Base-by-base conservation (phyloP, 2,888 invertebrate genomes). In the Eupithecia tripunctaria region DNA sequence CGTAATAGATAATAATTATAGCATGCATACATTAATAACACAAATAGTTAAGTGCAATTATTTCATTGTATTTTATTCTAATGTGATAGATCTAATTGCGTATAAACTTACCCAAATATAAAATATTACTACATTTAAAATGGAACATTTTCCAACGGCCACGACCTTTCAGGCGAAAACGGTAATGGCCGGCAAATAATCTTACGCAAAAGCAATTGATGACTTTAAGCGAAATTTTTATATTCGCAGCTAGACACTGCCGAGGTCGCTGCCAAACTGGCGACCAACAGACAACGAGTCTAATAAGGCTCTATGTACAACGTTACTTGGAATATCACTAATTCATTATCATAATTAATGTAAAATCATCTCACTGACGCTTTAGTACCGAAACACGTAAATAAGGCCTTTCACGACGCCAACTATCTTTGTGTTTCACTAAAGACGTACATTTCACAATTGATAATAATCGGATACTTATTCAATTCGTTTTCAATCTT, bases 11-110 rank as follows among this genome's bases (percentile, higher is more conserved):
- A 56, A 56, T 56, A n/a, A 51, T 51, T 51, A 43, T 41, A 83
- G 82, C 83, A 85, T 83, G 85, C 79, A 85, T 80, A 81, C 83
- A 87, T 84, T 83, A 82, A 81, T 82, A 81, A 83, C 73, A 79
- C 75, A 71, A 63, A 75, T 71, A 71, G 56, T 67, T 73, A 36
- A 38, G 72, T 74, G 70, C 66, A 41, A 71, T 67, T 47, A 71
- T 47, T 71, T 67, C 47, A 76, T 75, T 72, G 41, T 62, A 62
- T 65, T 43, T 51, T 51, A 60, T 12, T 59, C 38, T 47, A 70
- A 65, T 56, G 38, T 32, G 38, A 67, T 36, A 64, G 69, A 59
- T 64, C 29, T n/a, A 62, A 65, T 29, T 59, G 59, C 70, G 65
- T 73, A 70, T 63, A 71, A 71, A 75, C 63, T 71, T 66, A 75